A percentile compares a stretch with the other conserved stretches of the same genome.
These are phyloP conservation scores for Leucosticte australis DNA, from an alignment of 2,113 vertebrate genomes.

Conservation along the genomic window DNA sequence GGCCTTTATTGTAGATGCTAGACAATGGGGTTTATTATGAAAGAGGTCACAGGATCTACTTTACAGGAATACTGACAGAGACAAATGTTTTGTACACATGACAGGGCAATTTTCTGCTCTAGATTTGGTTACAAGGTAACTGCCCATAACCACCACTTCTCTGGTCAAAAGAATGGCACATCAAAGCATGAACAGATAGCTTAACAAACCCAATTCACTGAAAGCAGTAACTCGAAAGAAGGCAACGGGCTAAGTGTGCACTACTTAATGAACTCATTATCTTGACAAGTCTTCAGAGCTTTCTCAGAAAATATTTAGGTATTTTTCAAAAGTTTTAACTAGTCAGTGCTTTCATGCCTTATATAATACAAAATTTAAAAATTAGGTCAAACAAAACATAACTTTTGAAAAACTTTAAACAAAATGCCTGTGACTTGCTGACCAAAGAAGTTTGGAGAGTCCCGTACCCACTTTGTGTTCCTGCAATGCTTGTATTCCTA, in stretches of 20 bases:
- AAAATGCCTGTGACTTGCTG: neutral
- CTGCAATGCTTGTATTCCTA: neutral
- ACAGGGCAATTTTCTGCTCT: constrained; percentile 59
- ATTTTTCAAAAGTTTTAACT: neutral
- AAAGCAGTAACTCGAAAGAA: constrained; percentile 1
- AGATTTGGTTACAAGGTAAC: constrained; percentile 40
- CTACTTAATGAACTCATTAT: constrained; percentile 6
- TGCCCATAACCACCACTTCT: neutral
- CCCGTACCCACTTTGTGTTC: neutral
- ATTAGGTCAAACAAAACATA: neutral
- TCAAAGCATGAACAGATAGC: constrained; percentile 48
- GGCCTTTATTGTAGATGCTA: constrained; percentile 52
- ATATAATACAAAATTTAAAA: neutral
- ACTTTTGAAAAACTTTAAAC: neutral
- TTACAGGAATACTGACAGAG: constrained; percentile 58
- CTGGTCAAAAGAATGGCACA: constrained; percentile 36
- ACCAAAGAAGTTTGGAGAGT: neutral
- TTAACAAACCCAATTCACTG: constrained; percentile 31
- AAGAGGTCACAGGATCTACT: constrained; percentile 63
- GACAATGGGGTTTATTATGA: constrained; percentile 58
- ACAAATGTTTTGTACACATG: constrained; percentile 64
- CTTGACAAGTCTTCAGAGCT: neutral
- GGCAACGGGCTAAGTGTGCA: neutral
- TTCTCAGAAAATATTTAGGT: neutral
- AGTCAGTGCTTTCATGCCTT: neutral